These are phyloP conservation scores for Galaxea fascicularis DNA, from an alignment of 92 coral and sea anemone species.

Conservation along the genomic window DNA sequence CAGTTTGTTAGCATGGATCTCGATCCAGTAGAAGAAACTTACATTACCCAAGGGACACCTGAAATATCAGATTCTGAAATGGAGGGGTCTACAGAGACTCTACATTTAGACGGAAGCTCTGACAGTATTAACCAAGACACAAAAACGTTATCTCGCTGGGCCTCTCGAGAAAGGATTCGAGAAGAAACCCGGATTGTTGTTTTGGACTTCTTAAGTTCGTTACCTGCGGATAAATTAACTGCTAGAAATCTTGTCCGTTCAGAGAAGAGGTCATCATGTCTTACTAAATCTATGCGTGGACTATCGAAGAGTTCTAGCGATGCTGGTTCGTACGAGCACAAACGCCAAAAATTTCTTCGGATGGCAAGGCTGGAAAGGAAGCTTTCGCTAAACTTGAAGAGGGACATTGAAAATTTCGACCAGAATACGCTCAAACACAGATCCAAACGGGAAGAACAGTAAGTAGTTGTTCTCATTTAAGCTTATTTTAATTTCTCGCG, in stretches of 20 bases:
- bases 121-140: neutral
- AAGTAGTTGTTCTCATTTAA: neutral
- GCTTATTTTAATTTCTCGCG: neutral
- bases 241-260: slow-evolving; percentile 77
- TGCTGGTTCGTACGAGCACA: slow-evolving; percentile 80
- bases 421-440: slow-evolving; percentile 56
- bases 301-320: slow-evolving; percentile 91
- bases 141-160: slow-evolving; percentile 42
- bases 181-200: slow-evolving; percentile 96
- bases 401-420: slow-evolving; percentile 86
- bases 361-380: slow-evolving; percentile 91
- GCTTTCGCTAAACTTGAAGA: slow-evolving; percentile 82
- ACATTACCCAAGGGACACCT: slow-evolving; percentile 44
- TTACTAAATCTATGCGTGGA: slow-evolving; percentile 53
- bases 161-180: slow-evolving; percentile 84
- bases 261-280: slow-evolving; percentile 62
- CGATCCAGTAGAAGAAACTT: slow-evolving; percentile 35
- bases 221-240: slow-evolving; percentile 84
- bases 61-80: slow-evolving; percentile 34
- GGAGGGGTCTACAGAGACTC: slow-evolving; percentile 18
- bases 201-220: slow-evolving; percentile 81
- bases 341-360: slow-evolving; percentile 75
- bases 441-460: slow-evolving; percentile 57
- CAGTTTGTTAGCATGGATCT: neutral
- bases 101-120: slow-evolving; percentile 2